A percentile compares a stretch with the other conserved stretches of the same genome.
phyloP scores from a whole-genome alignment of 2,888 invertebrate species.

The Ctenicera cuprea region DNA sequence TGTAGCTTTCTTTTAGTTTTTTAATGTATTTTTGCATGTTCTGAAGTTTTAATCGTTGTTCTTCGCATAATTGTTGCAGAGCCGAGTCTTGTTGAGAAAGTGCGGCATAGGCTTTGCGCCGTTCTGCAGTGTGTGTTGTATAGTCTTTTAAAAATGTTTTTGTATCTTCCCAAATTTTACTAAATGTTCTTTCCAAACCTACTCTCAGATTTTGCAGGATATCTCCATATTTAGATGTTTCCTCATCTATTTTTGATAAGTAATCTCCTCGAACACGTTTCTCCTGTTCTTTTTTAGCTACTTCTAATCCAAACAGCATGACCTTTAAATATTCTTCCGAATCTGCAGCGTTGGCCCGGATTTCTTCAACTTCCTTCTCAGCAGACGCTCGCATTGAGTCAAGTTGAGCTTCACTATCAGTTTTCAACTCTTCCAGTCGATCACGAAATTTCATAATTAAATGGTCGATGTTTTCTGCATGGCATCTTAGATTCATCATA shows the following conservation, averaged over 20 bases:
- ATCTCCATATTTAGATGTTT: slow-evolving; percentile 62
- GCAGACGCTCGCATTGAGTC: slow-evolving; percentile 70
- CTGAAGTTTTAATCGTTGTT: slow-evolving; percentile 61
- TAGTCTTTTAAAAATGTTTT: slow-evolving; percentile 59
- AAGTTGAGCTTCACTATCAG: slow-evolving; percentile 65
- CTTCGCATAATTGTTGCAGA: slow-evolving; percentile 54
- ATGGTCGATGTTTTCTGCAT: slow-evolving; percentile 69
- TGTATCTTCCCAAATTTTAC: slow-evolving; percentile 62
- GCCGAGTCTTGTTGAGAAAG: slow-evolving; percentile 63
- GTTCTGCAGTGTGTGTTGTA: slow-evolving; percentile 38
- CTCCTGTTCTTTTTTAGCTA: slow-evolving; percentile 67
- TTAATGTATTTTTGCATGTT: slow-evolving; percentile 59
- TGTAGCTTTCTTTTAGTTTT: slow-evolving; percentile 60
- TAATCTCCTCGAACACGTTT: slow-evolving; percentile 66
- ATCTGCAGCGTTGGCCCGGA: slow-evolving; percentile 70
- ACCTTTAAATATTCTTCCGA: slow-evolving; percentile 73
- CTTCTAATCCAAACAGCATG: slow-evolving; percentile 74
- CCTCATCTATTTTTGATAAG: slow-evolving; percentile 66
- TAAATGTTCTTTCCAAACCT: slow-evolving; percentile 61
- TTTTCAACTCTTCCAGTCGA: slow-evolving; percentile 65
- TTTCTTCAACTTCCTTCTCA: slow-evolving; percentile 71
- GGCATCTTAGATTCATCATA: slow-evolving; percentile 67
- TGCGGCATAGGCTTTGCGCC: slow-evolving; percentile 61
- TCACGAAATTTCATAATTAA: slow-evolving; percentile 67
- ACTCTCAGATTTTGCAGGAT: slow-evolving; percentile 61